Evolutionary conservation across 35 echinoderm and acorn worm species (phyloP).

Genomic region (Acanthaster planci): DNA sequence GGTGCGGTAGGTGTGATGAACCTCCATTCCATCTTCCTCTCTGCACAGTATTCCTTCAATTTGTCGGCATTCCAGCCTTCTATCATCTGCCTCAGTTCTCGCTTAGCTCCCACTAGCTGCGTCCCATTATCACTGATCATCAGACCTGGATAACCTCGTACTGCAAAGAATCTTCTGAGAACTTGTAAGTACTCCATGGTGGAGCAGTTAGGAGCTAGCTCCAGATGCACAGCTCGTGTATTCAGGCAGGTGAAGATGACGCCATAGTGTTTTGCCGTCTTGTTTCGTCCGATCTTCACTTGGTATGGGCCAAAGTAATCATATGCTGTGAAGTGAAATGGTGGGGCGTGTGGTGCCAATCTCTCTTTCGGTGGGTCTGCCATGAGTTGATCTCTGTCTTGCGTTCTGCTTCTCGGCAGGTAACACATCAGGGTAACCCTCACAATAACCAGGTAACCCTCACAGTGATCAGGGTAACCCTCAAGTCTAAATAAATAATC

Average conservation of each 20-base stretch:
- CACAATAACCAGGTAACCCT: too few species aligned
- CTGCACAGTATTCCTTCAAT: constrained; percentile 65
- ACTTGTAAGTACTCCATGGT: too few species aligned
- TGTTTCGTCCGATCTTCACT: constrained; percentile 56
- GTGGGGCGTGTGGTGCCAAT: constrained; percentile 59
- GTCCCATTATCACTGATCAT: constrained; percentile 68
- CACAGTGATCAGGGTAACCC: too few species aligned
- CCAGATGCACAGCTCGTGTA: constrained; percentile 63
- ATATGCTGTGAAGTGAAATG: constrained; percentile 51
- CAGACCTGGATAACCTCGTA: constrained; percentile 53
- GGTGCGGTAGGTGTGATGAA: constrained; percentile 60
- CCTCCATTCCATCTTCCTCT: constrained; percentile 45
- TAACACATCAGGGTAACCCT: too few species aligned
- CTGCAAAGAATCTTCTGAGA: constrained; percentile 63
- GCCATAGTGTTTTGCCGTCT: too few species aligned
- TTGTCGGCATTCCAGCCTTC: constrained; percentile 53
- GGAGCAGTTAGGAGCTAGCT: too few species aligned
- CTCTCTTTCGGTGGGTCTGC: constrained; percentile 42
- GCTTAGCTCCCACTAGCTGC: constrained; percentile 65
- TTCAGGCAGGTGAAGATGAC: constrained; percentile 74
- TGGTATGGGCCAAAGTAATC: constrained; percentile 72
- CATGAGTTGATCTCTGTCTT: too few species aligned
- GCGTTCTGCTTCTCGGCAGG: too few species aligned
- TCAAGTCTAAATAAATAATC: too few species aligned
- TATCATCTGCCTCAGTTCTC: constrained; percentile 53